Conservation (phyloP, 2,888 invertebrate species). For the Shargacucullia verbasci region DNA sequence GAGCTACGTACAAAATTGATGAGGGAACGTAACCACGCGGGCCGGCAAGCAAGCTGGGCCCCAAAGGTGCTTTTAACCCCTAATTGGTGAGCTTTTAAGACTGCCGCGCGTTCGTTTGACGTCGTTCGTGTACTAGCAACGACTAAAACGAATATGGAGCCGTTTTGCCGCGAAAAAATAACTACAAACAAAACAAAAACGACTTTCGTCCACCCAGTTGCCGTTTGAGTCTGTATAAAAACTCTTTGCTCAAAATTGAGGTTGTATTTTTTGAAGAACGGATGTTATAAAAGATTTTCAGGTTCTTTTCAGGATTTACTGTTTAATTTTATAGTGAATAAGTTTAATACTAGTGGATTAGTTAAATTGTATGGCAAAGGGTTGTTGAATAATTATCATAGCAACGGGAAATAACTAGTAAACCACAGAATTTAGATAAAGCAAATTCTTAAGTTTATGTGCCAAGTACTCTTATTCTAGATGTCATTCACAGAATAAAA, state of each 20-base stretch:
- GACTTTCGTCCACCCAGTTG: constrained; percentile 41
- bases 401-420: too few relatives aligned
- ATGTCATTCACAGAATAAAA: too few relatives aligned
- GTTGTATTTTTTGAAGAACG: constrained; percentile 20
- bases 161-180: constrained; percentile 64
- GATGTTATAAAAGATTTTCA: constrained; percentile 1
- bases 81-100: constrained; percentile 90
- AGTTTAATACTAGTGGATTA: too few relatives aligned
- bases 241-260: constrained; percentile 45
- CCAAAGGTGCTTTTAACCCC: constrained; percentile 89
- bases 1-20: constrained; percentile 87
- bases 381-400: too few relatives aligned
- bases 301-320: too few relatives aligned
- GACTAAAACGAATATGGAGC: constrained; percentile 65
- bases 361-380: too few relatives aligned
- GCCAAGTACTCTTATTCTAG: too few relatives aligned
- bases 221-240: constrained; percentile 58
- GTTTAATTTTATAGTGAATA: too few relatives aligned
- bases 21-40: constrained; percentile 82
- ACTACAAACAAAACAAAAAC: constrained; percentile 56
- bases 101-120: constrained; percentile 85
- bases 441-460: too few relatives aligned
- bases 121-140: constrained; percentile 70
- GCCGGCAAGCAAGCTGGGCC: constrained; percentile 75
- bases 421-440: too few relatives aligned